Percentiles rank a stretch among this genome's conserved stretches.
Conservation (phyloP, 2,797 vertebrate genomes). For the Perodicticus potto region DNA sequence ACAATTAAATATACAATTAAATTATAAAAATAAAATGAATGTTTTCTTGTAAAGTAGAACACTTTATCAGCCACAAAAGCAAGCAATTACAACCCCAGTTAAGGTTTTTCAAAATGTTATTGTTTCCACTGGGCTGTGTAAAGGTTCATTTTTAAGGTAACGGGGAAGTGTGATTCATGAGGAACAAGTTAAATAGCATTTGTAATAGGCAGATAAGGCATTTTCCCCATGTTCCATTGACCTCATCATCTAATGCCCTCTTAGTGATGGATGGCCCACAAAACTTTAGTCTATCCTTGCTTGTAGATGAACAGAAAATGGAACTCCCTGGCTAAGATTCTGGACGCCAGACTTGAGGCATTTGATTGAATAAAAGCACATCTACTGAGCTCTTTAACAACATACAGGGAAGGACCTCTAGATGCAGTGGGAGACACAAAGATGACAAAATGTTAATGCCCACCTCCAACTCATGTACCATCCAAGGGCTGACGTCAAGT, state of each 20-base stretch:
- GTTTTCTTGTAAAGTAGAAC: slow-evolving; percentile 19
- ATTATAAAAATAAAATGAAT: slow-evolving; percentile 73
- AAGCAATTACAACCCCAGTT: slow-evolving; percentile 48
- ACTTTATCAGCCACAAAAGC: slow-evolving; percentile 57
- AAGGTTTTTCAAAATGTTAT: slow-evolving; percentile 43
- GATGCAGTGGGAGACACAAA: neutral
- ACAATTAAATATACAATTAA: slow-evolving; percentile 75
- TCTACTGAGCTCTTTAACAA: neutral
- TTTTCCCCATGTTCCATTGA: neutral
- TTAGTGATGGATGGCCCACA: slow-evolving; percentile 1
- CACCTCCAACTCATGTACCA: neutral
- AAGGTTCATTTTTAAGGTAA: slow-evolving; percentile 24
- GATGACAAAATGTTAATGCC: neutral
- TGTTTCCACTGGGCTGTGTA: slow-evolving; percentile 9
- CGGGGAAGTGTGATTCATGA: slow-evolving; percentile 18
- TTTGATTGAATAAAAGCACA: neutral
- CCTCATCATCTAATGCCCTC: slow-evolving; percentile 1
- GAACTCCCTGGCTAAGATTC: neutral
- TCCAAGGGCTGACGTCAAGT: neutral
- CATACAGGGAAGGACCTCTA: neutral
- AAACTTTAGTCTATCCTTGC: neutral
- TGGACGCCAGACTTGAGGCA: neutral
- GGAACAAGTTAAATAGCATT: slow-evolving; percentile 14
- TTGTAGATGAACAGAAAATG: slow-evolving; percentile 1
- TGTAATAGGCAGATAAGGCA: neutral